Percentiles rank a stretch among this genome's conserved stretches.
Conservation (phyloP, 2,113 vertebrate genomes). For the Brachyhypopomus occidentalis region DNA sequence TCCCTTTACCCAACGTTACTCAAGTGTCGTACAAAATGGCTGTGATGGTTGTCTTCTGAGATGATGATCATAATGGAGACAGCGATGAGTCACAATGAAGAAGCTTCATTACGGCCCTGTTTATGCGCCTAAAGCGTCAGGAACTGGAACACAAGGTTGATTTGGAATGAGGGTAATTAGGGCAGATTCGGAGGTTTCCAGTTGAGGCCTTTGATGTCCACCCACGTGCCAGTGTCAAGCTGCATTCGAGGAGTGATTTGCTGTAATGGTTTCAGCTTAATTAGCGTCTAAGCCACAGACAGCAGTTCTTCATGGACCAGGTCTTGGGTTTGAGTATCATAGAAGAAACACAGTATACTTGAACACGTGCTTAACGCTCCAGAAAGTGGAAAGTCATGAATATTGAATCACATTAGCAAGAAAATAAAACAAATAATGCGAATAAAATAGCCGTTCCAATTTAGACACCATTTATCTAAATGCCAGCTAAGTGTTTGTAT, state of each 20-base stretch:
- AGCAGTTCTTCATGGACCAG: neutral
- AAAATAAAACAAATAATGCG: no score
- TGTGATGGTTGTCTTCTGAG: neutral
- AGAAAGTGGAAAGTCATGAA: no score
- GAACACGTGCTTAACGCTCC: no score
- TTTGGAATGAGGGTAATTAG: constrained; percentile 30
- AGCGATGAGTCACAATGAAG: constrained; percentile 14
- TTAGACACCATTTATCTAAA: no score
- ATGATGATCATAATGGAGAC: neutral
- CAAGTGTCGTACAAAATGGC: neutral
- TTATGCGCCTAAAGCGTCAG: constrained; percentile 40
- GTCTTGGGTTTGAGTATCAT: neutral
- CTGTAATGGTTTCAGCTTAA: constrained; percentile 16
- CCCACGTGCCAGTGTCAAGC: constrained; percentile 1
- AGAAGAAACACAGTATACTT: no score
- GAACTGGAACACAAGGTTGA: neutral
- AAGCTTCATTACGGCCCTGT: constrained; percentile 29
- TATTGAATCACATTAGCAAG: no score
- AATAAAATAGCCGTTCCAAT: no score
- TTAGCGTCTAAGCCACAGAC: neutral
- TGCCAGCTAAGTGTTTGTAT: no score
- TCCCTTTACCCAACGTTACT: neutral
- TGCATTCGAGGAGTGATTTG: neutral
- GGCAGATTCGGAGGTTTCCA: constrained; percentile 7
- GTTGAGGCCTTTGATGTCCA: constrained; percentile 34